Conservation (phyloP, 2,888 invertebrate genomes). For the Empis livida region DNA sequence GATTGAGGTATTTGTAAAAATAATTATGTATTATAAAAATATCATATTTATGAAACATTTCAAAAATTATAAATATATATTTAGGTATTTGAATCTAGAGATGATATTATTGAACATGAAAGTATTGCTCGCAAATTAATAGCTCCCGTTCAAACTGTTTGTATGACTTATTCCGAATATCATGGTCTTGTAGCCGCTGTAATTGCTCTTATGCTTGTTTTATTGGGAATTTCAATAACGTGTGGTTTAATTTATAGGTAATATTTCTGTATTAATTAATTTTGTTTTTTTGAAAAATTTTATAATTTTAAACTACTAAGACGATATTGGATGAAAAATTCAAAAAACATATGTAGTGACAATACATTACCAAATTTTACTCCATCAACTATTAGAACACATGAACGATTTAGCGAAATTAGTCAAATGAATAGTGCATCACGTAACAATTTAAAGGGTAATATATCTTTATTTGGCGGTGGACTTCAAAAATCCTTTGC, state of each 20-base stretch:
- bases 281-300: background rate
- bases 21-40: background rate
- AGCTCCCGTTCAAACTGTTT: constrained; percentile 56
- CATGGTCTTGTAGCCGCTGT: constrained; percentile 71
- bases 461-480: constrained; percentile 50
- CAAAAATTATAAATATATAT: background rate
- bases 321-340: constrained; percentile 63
- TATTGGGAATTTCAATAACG: constrained; percentile 59
- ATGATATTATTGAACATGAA: constrained; percentile 52
- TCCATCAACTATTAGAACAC: constrained; percentile 37
- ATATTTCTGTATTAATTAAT: background rate
- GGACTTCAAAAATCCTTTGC: constrained; percentile 57
- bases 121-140: constrained; percentile 47
- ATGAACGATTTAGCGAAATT: constrained; percentile 34
- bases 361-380: constrained; percentile 37
- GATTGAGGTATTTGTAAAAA: constrained; percentile 67
- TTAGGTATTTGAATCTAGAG: constrained; percentile 71
- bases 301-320: constrained; percentile 29
- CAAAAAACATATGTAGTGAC: constrained; percentile 50
- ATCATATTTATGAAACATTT: background rate
- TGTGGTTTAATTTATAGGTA: constrained; percentile 68
- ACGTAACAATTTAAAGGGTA: constrained; percentile 24
- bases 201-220: constrained; percentile 56
- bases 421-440: constrained; percentile 26
- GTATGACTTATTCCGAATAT: constrained; percentile 72